Percentiles rank a stretch among this genome's conserved stretches.
Conservation (phyloP, 2,888 invertebrate genomes). For the Dione juno region DNA sequence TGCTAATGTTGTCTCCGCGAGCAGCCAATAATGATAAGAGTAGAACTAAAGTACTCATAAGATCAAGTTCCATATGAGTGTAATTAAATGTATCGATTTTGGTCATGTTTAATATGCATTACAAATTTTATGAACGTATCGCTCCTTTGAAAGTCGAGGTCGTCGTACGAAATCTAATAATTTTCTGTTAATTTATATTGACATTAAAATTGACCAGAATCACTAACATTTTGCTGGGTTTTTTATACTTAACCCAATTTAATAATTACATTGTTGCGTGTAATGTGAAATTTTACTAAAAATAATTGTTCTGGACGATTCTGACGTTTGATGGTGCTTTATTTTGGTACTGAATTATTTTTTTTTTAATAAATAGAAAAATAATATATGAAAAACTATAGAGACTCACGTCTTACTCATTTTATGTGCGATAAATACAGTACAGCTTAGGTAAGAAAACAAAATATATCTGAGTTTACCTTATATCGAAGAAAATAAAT, state of each 20-base stretch:
- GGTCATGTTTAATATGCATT: constrained; percentile 13
- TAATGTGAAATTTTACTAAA: neutral
- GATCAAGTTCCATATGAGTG: constrained; percentile 17
- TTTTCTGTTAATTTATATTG: constrained; percentile 22
- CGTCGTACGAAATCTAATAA: constrained; percentile 23
- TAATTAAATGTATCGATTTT: constrained; percentile 47
- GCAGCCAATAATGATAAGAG: constrained; percentile 58
- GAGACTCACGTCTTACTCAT: neutral
- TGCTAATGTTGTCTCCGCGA: constrained; percentile 49
- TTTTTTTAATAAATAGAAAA: neutral
- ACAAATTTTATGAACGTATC: constrained; percentile 26
- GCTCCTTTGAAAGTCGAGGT: constrained; percentile 22
- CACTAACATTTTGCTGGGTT: neutral
- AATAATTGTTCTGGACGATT: neutral
- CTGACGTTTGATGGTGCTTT: neutral
- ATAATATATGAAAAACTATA: neutral
- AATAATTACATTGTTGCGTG: constrained; percentile 18
- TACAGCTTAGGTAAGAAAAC: neutral
- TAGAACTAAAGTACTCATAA: constrained; percentile 48
- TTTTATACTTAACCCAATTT: constrained; percentile 19
- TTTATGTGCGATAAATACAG: no score
- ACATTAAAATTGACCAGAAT: constrained; percentile 14
- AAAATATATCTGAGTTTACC: neutral
- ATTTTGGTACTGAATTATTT: neutral
- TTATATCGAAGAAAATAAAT: constrained; percentile 6